phyloP scores from a whole-genome alignment of 2,797 vertebrate genomes.

The Linurgus olivaceus region DNA sequence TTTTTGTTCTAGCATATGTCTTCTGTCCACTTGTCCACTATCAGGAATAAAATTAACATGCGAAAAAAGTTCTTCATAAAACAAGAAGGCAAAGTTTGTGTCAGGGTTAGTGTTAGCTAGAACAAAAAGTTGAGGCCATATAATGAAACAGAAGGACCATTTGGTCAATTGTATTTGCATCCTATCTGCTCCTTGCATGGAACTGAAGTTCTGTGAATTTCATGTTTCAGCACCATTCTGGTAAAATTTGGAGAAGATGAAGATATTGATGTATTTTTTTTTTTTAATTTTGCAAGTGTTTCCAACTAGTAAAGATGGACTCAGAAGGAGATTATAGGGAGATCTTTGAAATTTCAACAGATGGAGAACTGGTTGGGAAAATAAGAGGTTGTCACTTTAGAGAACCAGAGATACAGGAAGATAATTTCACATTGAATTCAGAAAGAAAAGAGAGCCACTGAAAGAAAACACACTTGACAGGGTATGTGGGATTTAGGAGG shows the following conservation, averaged over 20 bases:
- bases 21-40: background rate
- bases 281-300: background rate
- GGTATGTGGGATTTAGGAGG: background rate
- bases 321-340: background rate
- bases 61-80: background rate
- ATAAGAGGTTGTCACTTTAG: background rate
- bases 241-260: background rate
- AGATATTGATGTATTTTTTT: background rate
- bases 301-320: background rate
- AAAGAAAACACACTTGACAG: background rate
- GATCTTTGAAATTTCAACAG: background rate
- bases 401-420: background rate
- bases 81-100: background rate
- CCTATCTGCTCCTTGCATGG: background rate
- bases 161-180: background rate
- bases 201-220: background rate
- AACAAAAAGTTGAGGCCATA: background rate
- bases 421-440: background rate
- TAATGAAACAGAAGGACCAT: background rate
- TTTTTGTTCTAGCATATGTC: background rate
- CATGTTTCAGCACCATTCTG: background rate
- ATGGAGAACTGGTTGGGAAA: background rate
- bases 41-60: background rate
- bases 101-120: background rate
- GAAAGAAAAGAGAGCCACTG: background rate